Evolutionary conservation across 2,888 invertebrate species (phyloP).

Genomic region (Drosophila borealis): DNA sequence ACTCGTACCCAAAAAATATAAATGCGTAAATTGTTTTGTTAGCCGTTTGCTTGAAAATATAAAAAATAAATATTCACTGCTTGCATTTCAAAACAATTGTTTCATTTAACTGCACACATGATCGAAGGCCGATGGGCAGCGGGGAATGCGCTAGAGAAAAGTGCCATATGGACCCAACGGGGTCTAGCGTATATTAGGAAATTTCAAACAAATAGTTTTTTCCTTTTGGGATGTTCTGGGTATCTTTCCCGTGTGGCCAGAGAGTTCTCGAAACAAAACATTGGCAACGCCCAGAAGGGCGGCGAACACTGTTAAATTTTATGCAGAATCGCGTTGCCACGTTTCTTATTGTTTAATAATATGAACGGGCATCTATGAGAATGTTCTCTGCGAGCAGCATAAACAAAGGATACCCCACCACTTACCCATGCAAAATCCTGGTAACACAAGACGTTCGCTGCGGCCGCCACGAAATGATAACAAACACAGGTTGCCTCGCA

Average conservation of each 20-base stretch:
- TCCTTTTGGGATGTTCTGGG: not conserved
- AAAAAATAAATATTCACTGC: constrained; percentile 39
- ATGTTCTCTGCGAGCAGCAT: too few species aligned
- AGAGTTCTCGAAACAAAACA: constrained; percentile 3
- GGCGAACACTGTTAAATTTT: not conserved
- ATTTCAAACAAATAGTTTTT: too few species aligned
- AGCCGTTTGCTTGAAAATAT: constrained; percentile 34
- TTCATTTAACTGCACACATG: not conserved
- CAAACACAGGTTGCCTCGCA: not conserved
- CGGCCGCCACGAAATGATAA: constrained; percentile 6
- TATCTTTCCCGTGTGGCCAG: not conserved
- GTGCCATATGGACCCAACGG: not conserved
- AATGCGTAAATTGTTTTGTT: constrained; percentile 5
- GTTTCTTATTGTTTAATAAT: not conserved
- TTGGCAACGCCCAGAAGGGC: constrained; percentile 1
- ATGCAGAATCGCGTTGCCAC: not conserved
- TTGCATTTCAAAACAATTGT: constrained; percentile 50
- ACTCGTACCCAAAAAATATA: constrained; percentile 8
- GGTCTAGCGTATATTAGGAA: not conserved
- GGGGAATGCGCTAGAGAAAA: too few species aligned
- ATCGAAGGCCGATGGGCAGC: too few species aligned
- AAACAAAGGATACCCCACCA: not conserved
- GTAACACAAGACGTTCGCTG: not conserved
- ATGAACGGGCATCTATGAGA: not conserved
- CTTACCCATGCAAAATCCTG: constrained; percentile 6